A percentile compares a stretch with the other conserved stretches of the same genome.
phyloP scores from a whole-genome alignment of 2,888 invertebrate species.

The Nymphalis urticae region DNA sequence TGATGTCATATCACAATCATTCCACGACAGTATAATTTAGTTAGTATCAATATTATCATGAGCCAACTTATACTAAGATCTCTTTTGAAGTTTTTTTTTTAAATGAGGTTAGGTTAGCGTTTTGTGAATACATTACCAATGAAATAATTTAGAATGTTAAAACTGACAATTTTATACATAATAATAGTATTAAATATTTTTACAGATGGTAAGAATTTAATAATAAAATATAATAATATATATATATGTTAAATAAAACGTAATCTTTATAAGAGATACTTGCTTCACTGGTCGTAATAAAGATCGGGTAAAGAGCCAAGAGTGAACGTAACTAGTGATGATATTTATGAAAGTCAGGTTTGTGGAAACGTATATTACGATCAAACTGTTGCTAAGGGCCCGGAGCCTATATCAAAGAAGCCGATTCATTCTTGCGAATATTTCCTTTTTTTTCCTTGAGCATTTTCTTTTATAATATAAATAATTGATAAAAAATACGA shows the following conservation, averaged over 20 bases:
- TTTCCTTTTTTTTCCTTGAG: not conserved
- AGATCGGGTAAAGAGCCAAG: constrained; percentile 1
- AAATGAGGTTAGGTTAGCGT: no score
- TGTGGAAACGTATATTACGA: constrained; percentile 21
- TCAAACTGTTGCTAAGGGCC: constrained; percentile 19
- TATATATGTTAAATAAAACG: no score
- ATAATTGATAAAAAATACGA: not conserved
- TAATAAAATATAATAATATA: not conserved
- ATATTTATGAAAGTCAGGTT: constrained; percentile 26
- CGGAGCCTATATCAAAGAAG: constrained; percentile 11
- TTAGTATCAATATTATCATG: no score
- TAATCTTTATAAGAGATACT: not conserved
- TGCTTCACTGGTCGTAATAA: constrained; percentile 12
- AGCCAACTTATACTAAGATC: no score
- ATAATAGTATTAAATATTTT: no score
- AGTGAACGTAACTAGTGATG: not conserved
- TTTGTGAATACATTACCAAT: no score
- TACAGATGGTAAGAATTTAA: no score
- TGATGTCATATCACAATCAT: no score
- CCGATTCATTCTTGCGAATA: constrained; percentile 2
- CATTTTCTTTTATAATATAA: not conserved
- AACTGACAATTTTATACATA: no score
- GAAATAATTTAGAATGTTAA: no score
- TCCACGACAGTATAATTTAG: no score
- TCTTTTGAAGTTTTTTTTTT: no score